A percentile compares a stretch with the other conserved stretches of the same genome.
phyloP scores from a whole-genome alignment of 1,140 invertebrate species.

The Goniozus legneri region DNA sequence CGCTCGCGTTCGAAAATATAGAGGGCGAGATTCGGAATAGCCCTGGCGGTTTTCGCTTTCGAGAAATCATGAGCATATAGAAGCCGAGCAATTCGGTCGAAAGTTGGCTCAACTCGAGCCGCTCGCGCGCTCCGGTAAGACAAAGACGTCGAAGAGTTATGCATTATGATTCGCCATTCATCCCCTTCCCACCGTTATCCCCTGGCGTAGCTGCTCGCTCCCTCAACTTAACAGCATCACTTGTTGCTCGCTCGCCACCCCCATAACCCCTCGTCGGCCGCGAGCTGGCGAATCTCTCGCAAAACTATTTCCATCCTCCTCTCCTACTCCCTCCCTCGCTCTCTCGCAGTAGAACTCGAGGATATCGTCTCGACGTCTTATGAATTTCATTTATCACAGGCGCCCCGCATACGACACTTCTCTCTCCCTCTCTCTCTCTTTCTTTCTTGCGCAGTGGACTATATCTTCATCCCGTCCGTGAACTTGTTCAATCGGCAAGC shows the following conservation, averaged over 20 bases:
- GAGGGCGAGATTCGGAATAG: no score
- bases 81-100: conserved; percentile 9
- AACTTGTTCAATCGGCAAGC: no score
- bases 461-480: no score
- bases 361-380: conserved; percentile 23
- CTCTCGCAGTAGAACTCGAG: conserved; percentile 19
- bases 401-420: neutral
- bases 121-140: conserved; percentile 25
- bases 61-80: no score
- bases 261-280: conserved; percentile 15
- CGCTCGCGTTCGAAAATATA: no score
- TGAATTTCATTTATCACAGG: conserved; percentile 31
- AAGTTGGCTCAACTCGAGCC: conserved; percentile 21
- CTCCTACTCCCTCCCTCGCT: neutral
- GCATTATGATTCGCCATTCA: conserved; percentile 46
- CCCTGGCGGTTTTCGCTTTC: no score
- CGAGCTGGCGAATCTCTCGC: conserved; percentile 13
- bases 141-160: conserved; percentile 48
- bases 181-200: conserved; percentile 19
- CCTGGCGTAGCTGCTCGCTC: conserved; percentile 14
- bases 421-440: no score
- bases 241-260: conserved; percentile 39
- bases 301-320: conserved; percentile 39
- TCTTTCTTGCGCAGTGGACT: no score
- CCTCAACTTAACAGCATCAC: conserved; percentile 47